Conservation (phyloP, 2,888 invertebrate genomes). For the Sepiola atlantica region DNA sequence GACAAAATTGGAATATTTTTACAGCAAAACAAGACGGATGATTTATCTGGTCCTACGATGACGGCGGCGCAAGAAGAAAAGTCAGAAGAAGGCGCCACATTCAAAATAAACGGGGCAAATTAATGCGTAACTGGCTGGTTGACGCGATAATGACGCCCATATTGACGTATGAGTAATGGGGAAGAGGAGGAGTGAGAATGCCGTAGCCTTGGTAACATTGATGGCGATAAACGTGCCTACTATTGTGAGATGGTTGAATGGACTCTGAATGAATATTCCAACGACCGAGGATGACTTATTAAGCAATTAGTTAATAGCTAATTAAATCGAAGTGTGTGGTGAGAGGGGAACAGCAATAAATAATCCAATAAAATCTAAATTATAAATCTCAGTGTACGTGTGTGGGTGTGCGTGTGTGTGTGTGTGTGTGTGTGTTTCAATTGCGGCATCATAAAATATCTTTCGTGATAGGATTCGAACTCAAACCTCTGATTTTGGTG, state of each 20-base stretch:
- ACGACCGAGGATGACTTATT: background rate
- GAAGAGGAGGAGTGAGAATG: background rate
- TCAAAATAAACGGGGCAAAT: background rate
- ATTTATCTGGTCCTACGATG: background rate
- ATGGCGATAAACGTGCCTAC: background rate
- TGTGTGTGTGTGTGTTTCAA: too few species aligned
- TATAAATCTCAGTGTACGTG: too few species aligned
- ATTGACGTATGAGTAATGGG: background rate
- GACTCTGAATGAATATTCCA: background rate
- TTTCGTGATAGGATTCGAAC: too few species aligned
- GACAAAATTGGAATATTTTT: background rate
- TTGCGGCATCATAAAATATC: too few species aligned
- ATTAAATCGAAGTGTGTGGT: background rate
- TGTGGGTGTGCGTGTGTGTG: too few species aligned
- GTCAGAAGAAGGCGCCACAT: background rate
- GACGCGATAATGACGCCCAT: background rate
- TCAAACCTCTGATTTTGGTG: too few species aligned
- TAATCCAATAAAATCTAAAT: background rate
- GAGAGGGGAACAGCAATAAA: background rate
- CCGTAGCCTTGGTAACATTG: background rate
- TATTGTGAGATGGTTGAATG: background rate
- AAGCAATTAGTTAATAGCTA: constrained; percentile 19
- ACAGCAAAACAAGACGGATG: background rate
- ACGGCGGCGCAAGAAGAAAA: background rate
- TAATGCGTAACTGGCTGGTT: background rate